A percentile compares a stretch with the other conserved stretches of the same genome.
phyloP scores from a whole-genome alignment of 1,140 invertebrate genomes.

The Oryzaephilus surinamensis region DNA sequence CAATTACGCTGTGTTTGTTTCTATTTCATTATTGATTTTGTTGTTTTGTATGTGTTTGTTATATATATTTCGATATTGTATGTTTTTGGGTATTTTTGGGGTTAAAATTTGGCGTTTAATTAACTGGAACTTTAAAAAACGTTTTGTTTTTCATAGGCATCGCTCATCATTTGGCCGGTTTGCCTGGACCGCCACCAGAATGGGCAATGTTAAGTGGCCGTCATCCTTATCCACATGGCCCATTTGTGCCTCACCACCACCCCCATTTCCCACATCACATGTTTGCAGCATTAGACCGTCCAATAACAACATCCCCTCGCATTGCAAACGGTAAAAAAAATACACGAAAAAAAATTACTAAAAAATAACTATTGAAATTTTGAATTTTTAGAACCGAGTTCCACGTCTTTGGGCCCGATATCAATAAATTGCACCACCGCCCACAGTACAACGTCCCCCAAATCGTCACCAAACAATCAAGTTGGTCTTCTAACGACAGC shows the following conservation, averaged over 20 bases:
- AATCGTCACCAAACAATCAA: constrained; percentile 37
- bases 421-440: constrained; percentile 37
- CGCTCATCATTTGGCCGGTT: constrained; percentile 52
- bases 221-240: constrained; percentile 42
- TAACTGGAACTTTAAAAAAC: too few relatives aligned
- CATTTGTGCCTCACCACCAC: constrained; percentile 42
- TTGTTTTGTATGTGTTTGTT: too few relatives aligned
- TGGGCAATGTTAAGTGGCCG: constrained; percentile 45
- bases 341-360: not conserved
- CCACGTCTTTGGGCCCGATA: constrained; percentile 33
- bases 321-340: constrained; percentile 33
- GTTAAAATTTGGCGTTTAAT: too few relatives aligned
- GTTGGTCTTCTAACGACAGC: constrained; percentile 38
- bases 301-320: constrained; percentile 32
- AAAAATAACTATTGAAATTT: constrained; percentile 3
- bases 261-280: constrained; percentile 50
- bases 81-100: too few relatives aligned
- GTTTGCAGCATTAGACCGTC: constrained; percentile 38
- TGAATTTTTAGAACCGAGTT: constrained; percentile 28
- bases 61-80: too few relatives aligned
- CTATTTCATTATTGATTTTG: too few relatives aligned
- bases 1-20: too few relatives aligned
- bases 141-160: constrained; percentile 42
- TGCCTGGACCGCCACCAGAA: constrained; percentile 43
- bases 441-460: constrained; percentile 56